phyloP scores from a whole-genome alignment of 2,113 vertebrate genomes.

The Rostratula benghalensis region DNA sequence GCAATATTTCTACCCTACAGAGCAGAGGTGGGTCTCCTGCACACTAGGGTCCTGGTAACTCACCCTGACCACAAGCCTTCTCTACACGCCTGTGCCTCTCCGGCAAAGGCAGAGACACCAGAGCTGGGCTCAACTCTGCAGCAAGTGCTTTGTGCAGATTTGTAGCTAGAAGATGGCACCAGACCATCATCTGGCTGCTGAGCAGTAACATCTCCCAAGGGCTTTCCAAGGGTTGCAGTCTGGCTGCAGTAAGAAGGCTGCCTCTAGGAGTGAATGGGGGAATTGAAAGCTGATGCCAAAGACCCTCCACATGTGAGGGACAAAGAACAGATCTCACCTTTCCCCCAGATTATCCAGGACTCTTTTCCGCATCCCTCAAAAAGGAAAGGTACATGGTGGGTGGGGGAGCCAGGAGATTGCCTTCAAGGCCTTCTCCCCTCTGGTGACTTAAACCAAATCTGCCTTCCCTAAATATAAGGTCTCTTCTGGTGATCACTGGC shows the following conservation, averaged over 20 bases:
- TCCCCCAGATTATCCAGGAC: background rate
- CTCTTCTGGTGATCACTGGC: background rate
- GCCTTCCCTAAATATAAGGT: background rate
- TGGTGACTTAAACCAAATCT: background rate
- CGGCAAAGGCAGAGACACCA: background rate
- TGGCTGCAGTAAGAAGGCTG: background rate
- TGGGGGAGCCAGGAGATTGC: background rate
- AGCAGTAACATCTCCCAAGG: background rate
- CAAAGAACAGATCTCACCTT: background rate
- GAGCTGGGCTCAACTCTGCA: background rate
- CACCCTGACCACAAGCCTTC: background rate
- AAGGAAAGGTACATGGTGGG: background rate
- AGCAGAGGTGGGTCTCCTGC: conserved; percentile 86
- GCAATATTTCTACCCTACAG: conserved; percentile 97
- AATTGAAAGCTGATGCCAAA: background rate
- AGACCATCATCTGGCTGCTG: background rate
- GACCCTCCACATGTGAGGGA: accelerated
- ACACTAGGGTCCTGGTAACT: background rate
- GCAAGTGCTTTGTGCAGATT: background rate
- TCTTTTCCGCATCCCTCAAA: background rate
- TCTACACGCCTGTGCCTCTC: background rate
- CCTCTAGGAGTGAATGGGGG: accelerated
- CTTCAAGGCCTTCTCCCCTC: background rate
- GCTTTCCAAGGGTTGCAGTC: background rate
- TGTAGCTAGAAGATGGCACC: background rate